phyloP scores from a whole-genome alignment of 2,113 vertebrate species.

The Erythrocercus mccallii region DNA sequence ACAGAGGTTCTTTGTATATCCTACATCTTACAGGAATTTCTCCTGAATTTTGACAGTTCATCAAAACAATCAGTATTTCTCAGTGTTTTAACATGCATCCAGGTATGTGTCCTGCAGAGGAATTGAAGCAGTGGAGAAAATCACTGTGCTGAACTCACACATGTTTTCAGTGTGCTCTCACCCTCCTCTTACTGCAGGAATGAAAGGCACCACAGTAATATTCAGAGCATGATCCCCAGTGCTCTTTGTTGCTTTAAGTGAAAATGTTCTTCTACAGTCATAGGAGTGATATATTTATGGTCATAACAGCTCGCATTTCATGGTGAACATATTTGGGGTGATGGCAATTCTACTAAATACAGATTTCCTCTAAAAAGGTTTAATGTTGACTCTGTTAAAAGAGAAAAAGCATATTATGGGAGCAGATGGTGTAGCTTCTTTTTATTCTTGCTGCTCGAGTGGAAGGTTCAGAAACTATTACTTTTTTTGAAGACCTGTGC shows the following conservation, averaged over 20 bases:
- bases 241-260: background rate
- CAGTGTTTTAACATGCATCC: background rate
- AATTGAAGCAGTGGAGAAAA: background rate
- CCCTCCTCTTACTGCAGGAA: background rate
- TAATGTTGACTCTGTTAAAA: background rate
- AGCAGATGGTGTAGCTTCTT: background rate
- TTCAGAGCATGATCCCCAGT: background rate
- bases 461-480: background rate
- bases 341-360: background rate
- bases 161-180: background rate
- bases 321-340: background rate
- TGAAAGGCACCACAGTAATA: background rate
- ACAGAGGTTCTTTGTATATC: background rate
- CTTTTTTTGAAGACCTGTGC: background rate
- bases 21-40: background rate
- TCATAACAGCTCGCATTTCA: background rate
- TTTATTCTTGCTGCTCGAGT: background rate
- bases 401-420: background rate
- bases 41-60: background rate
- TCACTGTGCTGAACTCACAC: background rate
- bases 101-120: background rate
- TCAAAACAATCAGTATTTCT: background rate
- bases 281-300: background rate
- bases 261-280: background rate
- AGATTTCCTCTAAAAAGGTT: background rate